Evolutionary conservation across 2,888 invertebrate genomes (phyloP), one percentile per base, ranked within the genome.

Genomic region (Tuta absoluta): DNA sequence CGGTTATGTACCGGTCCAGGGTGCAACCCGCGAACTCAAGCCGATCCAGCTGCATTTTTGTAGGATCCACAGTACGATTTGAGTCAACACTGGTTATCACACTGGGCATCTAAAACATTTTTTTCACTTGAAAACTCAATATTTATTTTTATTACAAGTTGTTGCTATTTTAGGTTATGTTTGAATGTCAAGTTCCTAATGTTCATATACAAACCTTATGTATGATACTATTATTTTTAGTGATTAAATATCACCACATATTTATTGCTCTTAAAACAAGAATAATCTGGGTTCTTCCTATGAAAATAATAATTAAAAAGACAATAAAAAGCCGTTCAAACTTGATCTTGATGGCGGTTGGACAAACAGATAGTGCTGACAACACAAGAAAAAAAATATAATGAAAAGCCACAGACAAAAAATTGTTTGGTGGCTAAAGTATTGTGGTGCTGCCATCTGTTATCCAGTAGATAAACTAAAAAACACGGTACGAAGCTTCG

Each of bases 21-120:
- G 95, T 95, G 81, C 95, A 94, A 49, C 96, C 96, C 60, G 97
- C 96, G 73, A 95, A 89, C 85, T 97, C 96, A 73, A 97, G 88
- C 63, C 94, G 93, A 75, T 95, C 95, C 51, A 91, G 81, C 78
- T 93, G 93, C 89, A 92, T 91, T 77, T 89, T 92, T 64, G 79
- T 81, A 71, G 80, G 79, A 71, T 90, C 86, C 67, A 73, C 74
- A 65, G 80, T 77, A 67, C 80, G 81, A 65, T 82, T 72, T 70
- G 75, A 73, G 67, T 88, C 86, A 70, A 85, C 78, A 80, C 78
- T 84, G 65, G 67, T 72, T 74, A 82, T 75, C 68, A 83, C 76
- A 78, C 85, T 87, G 66, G 89, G 87, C 89, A 91, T 90, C 89
- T 91, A 86, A 84, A 82, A 76, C 66, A 75, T 80, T 75, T 62